Evolutionary conservation across 2,113 vertebrate genomes (phyloP).

Genomic region (Pontoporia blainvillei): DNA sequence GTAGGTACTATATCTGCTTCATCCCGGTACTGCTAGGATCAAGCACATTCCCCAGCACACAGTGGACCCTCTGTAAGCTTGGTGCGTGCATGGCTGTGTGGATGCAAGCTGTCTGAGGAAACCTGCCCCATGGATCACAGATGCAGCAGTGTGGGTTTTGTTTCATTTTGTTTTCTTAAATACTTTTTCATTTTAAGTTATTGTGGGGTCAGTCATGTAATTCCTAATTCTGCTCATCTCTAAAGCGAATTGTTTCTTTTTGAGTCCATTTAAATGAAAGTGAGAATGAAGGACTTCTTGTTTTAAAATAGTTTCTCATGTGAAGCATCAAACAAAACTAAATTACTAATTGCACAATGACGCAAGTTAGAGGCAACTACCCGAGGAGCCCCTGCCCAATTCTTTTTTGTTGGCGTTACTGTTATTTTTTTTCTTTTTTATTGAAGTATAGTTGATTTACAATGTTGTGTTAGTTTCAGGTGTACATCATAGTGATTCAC

Average conservation of each 20-base stretch:
- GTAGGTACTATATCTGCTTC: neutral
- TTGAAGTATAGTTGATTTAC: neutral
- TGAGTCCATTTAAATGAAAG: constrained; percentile 7
- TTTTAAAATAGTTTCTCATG: constrained; percentile 17
- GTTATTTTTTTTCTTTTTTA: neutral
- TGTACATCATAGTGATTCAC: neutral
- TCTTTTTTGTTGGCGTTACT: neutral
- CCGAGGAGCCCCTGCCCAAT: neutral
- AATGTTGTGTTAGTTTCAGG: neutral
- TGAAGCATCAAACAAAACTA: constrained; percentile 17
- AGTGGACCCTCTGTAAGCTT: fast-evolving
- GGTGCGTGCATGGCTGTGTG: fast-evolving
- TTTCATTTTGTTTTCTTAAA: neutral
- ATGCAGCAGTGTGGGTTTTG: neutral
- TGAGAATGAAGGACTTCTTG: constrained; percentile 23
- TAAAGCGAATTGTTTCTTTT: constrained; percentile 13
- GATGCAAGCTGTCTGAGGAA: neutral
- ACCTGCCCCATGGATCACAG: neutral
- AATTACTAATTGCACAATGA: constrained; percentile 16
- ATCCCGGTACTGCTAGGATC: neutral
- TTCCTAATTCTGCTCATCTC: neutral
- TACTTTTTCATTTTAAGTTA: neutral
- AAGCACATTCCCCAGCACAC: neutral
- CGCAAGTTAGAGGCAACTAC: neutral
- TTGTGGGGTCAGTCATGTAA: neutral